Evolutionary conservation across 2,113 vertebrate genomes (phyloP).

Genomic region (Acrocephalus kingi): DNA sequence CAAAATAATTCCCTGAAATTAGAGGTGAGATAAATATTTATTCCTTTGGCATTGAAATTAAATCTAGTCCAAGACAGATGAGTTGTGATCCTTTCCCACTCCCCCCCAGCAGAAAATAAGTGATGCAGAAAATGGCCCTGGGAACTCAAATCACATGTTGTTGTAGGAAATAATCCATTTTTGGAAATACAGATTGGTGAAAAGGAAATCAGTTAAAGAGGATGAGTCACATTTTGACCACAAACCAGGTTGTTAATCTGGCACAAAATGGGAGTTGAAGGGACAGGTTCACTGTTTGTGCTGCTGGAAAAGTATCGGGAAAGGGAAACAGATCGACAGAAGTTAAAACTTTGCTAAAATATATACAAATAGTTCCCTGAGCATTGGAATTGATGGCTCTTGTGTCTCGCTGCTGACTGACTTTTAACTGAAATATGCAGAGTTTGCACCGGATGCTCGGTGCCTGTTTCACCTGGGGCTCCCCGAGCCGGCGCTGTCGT

Average conservation of each 20-base stretch:
- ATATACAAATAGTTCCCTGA: not conserved
- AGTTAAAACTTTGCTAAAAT: not conserved
- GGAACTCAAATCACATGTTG: not conserved
- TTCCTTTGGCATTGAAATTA: not conserved
- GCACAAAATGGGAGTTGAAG: not conserved
- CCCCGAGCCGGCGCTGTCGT: not conserved
- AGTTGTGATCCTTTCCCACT: not conserved
- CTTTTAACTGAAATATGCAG: not conserved
- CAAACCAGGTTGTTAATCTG: not conserved
- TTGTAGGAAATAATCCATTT: not conserved
- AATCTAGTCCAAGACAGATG: not conserved
- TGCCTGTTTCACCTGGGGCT: not conserved
- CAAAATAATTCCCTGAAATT: not conserved
- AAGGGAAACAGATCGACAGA: not conserved
- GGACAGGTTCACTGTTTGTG: not conserved
- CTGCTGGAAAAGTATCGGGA: not conserved
- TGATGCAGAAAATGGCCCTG: not conserved
- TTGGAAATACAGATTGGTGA: not conserved
- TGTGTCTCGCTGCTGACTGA: not conserved
- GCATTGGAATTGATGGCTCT: rapidly evolving
- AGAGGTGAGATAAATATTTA: not conserved
- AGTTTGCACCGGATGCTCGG: not conserved
- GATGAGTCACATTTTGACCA: not conserved
- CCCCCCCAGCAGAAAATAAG: not conserved
- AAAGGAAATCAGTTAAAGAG: not conserved